Percentiles rank a stretch among this genome's conserved stretches.
Evolutionary conservation across 2,113 vertebrate genomes (phyloP).

Genomic region (Plectropomus leopardus): DNA sequence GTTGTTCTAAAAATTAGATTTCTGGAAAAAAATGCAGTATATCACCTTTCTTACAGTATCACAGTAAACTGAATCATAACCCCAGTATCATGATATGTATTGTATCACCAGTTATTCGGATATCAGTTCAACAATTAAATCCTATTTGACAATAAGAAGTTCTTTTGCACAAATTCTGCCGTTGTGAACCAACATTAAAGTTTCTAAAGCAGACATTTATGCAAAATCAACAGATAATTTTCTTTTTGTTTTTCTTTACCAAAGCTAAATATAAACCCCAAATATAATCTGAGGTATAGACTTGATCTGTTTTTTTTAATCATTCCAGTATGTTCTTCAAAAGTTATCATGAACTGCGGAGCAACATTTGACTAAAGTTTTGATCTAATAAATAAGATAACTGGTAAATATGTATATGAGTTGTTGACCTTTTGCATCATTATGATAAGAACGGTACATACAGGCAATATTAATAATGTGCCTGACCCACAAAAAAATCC

Average conservation of each 20-base stretch:
- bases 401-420: neutral
- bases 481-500: neutral
- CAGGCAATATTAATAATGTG: neutral
- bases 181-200: neutral
- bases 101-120: too few relatives aligned
- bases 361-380: neutral
- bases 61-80: too few relatives aligned
- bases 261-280: neutral
- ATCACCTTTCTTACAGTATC: too few relatives aligned
- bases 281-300: neutral
- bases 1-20: too few relatives aligned
- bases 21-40: too few relatives aligned
- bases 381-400: constrained; percentile 1
- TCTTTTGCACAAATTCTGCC: neutral
- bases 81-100: too few relatives aligned
- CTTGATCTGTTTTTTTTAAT: neutral
- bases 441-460: neutral
- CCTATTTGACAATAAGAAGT: neutral
- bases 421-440: neutral
- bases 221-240: neutral
- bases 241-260: neutral
- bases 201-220: neutral
- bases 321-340: neutral
- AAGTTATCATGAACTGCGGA: neutral
- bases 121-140: too few relatives aligned